A percentile compares a stretch with the other conserved stretches of the same genome.
Conservation (phyloP, 2,888 invertebrate genomes). For the Disparrhopalites patrizii region DNA sequence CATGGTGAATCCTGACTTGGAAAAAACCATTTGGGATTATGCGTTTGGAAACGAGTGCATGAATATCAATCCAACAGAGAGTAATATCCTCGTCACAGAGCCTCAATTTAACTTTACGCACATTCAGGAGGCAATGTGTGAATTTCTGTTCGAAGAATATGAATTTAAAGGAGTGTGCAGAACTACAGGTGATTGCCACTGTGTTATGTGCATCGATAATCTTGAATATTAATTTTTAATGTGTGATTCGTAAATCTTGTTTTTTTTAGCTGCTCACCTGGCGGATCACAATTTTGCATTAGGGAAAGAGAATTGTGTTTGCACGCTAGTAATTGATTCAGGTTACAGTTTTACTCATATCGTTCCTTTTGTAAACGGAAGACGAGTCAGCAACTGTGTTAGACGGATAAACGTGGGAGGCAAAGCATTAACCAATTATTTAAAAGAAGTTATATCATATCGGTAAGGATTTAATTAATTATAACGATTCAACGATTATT, state of each 20-base stretch:
- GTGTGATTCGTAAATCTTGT: conserved; percentile 2
- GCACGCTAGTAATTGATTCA: conserved; percentile 81
- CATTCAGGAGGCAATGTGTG: conserved; percentile 88
- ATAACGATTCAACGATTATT: neutral
- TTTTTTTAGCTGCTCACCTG: conserved; percentile 65
- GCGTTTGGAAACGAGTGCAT: conserved; percentile 82
- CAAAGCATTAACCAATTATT: conserved; percentile 92
- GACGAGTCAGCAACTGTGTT: conserved; percentile 66
- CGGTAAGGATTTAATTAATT: conserved; percentile 53
- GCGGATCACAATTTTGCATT: conserved; percentile 66
- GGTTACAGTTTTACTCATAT: conserved; percentile 96
- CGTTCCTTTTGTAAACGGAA: conserved; percentile 80
- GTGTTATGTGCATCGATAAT: neutral
- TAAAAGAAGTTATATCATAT: conserved; percentile 96
- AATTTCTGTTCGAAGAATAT: conserved; percentile 97
- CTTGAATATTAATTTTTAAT: neutral
- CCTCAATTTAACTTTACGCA: conserved; percentile 89
- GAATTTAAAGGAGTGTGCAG: conserved; percentile 78
- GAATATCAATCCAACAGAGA: conserved; percentile 70
- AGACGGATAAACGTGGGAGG: conserved; percentile 91
- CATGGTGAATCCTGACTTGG: conserved; percentile 91
- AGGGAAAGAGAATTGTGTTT: conserved; percentile 57
- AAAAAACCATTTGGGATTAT: conserved; percentile 95
- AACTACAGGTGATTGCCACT: conserved; percentile 66
- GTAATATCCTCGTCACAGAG: conserved; percentile 83